Evolutionary conservation across 2,113 vertebrate species (phyloP).

Genomic region (Holacanthus passer): DNA sequence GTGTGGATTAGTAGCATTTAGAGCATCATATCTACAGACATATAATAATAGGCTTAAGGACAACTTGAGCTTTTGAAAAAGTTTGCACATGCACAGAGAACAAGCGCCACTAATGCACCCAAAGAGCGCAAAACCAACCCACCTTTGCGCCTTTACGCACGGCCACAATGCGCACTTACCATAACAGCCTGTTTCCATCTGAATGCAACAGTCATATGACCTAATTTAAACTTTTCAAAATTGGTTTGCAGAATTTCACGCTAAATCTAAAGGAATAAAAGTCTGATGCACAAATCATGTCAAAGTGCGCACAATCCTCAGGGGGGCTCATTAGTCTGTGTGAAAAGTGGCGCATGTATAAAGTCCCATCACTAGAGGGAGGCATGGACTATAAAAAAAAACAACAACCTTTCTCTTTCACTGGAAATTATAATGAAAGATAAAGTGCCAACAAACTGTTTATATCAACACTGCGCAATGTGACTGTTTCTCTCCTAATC

Average conservation of each 20-base stretch:
- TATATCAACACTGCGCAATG: too few species aligned
- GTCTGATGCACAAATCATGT: neutral
- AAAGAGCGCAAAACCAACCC: neutral
- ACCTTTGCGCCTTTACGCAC: neutral
- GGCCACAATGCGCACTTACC: neutral
- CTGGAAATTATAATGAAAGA: neutral
- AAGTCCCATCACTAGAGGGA: slow-evolving; percentile 31
- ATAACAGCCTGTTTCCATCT: too few species aligned
- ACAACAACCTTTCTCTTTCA: neutral
- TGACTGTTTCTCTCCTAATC: neutral
- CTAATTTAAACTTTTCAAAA: neutral
- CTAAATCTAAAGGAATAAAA: neutral
- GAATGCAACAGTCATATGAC: neutral
- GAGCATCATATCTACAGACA: neutral
- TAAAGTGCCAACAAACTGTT: too few species aligned
- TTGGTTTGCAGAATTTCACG: neutral
- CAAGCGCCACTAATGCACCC: neutral
- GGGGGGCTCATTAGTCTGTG: neutral
- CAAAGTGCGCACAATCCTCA: neutral
- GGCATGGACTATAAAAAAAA: neutral
- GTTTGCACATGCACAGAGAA: too few species aligned
- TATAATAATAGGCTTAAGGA: neutral
- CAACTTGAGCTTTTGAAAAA: too few species aligned
- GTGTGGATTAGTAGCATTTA: neutral
- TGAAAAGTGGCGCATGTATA: neutral